Conservation (phyloP, 2,888 invertebrate species). For the Beris morrisii region DNA sequence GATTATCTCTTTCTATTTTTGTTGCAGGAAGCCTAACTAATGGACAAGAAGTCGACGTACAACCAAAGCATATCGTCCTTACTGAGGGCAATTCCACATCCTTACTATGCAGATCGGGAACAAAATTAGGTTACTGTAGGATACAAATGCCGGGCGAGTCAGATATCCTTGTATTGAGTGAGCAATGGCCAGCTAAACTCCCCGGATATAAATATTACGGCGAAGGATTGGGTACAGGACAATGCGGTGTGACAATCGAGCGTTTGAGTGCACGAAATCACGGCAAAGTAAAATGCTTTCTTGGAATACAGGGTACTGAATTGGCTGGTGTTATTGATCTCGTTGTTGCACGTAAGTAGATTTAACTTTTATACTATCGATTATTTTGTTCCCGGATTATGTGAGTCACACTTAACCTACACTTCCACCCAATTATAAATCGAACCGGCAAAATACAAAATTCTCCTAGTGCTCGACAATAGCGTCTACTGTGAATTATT, state of each 20-base stretch:
- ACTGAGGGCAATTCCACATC: constrained; percentile 52
- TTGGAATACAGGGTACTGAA: constrained; percentile 65
- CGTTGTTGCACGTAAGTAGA: constrained; percentile 71
- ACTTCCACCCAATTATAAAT: too few species aligned
- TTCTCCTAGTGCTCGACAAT: too few species aligned
- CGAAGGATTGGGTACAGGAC: constrained; percentile 62
- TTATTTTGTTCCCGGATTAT: background rate
- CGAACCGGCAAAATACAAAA: too few species aligned
- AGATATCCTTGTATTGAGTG: constrained; percentile 57
- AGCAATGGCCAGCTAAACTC: constrained; percentile 50
- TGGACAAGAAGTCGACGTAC: constrained; percentile 49
- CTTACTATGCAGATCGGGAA: constrained; percentile 51
- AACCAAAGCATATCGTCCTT: constrained; percentile 51
- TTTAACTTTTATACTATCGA: constrained; percentile 18
- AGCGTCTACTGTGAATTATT: too few species aligned
- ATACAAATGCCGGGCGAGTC: constrained; percentile 59
- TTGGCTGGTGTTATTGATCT: constrained; percentile 64
- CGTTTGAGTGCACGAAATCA: constrained; percentile 67
- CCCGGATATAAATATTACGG: constrained; percentile 62
- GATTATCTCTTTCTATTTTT: constrained; percentile 22
- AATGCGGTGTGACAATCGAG: constrained; percentile 72
- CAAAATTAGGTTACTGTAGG: constrained; percentile 53
- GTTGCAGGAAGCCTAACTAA: constrained; percentile 48
- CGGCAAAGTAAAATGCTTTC: constrained; percentile 68
- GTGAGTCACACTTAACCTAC: background rate